Percentiles rank a stretch among this genome's conserved stretches.
Evolutionary conservation across 2,888 invertebrate species (phyloP).

Genomic region (Imbricaverruca yamaguchii): DNA sequence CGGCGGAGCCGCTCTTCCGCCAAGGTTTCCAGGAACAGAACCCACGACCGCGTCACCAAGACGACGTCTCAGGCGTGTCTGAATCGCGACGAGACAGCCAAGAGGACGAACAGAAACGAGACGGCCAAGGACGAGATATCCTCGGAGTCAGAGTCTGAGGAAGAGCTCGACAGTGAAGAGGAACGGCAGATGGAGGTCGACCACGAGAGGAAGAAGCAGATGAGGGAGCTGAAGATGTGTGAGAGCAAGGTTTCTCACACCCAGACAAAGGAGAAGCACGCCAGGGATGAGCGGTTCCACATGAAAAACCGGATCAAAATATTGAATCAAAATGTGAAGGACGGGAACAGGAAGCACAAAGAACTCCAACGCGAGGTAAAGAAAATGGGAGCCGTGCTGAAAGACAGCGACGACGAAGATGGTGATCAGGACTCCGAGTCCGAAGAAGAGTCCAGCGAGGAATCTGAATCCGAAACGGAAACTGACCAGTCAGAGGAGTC

Average conservation of each 20-base stretch:
- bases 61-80: neutral
- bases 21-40: neutral
- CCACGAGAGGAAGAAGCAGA: conserved; percentile 50
- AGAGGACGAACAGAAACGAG: conserved; percentile 43
- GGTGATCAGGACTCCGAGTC: conserved; percentile 40
- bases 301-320: conserved; percentile 73
- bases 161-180: conserved; percentile 32
- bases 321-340: conserved; percentile 58
- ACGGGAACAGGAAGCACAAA: conserved; percentile 74
- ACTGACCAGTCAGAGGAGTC: conserved; percentile 27
- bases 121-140: no score
- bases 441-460: conserved; percentile 25
- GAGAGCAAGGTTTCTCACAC: conserved; percentile 42
- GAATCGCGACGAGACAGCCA: conserved; percentile 41
- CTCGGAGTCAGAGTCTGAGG: conserved; percentile 55
- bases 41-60: neutral
- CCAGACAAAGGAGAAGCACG: conserved; percentile 38
- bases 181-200: conserved; percentile 31
- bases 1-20: neutral
- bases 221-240: conserved; percentile 62
- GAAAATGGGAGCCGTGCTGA: conserved; percentile 54
- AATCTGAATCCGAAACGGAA: conserved; percentile 24
- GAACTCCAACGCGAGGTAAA: conserved; percentile 78
- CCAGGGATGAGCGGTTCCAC: conserved; percentile 61
- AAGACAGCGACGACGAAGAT: conserved; percentile 39